Conservation (phyloP, 2,888 invertebrate species). For the Ophion ellenae region DNA sequence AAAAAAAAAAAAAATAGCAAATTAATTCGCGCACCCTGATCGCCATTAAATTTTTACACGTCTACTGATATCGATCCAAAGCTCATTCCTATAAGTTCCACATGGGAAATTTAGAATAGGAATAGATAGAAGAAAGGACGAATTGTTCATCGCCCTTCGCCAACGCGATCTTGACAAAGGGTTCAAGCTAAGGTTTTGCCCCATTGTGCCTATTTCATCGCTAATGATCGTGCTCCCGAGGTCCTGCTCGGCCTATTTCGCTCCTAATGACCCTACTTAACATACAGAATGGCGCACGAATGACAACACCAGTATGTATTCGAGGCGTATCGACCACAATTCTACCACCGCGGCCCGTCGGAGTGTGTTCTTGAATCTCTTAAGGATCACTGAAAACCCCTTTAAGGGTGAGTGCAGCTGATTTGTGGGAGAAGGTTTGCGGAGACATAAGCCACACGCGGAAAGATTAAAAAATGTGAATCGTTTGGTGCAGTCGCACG, state of each 20-base stretch:
- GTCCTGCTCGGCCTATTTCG: constrained; percentile 24
- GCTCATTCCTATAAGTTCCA: neutral
- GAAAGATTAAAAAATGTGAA: neutral
- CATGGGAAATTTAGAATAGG: neutral
- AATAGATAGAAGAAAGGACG: neutral
- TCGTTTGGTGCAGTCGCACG: constrained; percentile 18
- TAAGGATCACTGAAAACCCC: neutral
- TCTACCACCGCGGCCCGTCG: neutral
- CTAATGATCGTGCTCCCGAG: constrained; percentile 25
- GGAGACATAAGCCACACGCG: neutral
- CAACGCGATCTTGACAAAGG: constrained; percentile 11
- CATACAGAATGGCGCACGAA: constrained; percentile 15
- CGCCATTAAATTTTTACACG: neutral
- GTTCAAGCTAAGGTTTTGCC: constrained; percentile 1
- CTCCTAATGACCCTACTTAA: constrained; percentile 11
- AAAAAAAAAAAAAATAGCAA: neutral
- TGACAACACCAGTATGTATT: constrained; percentile 11
- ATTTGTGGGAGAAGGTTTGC: neutral
- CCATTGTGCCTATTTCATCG: constrained; percentile 10
- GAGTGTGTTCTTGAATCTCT: neutral
- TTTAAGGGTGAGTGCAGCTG: neutral
- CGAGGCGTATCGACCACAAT: too few relatives aligned
- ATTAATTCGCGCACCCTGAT: neutral
- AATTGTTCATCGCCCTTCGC: constrained; percentile 4
- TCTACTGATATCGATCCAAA: neutral